A percentile compares a stretch with the other conserved stretches of the same genome.
Conservation (phyloP, 2,113 vertebrate genomes). For the Tursiops truncatus region DNA sequence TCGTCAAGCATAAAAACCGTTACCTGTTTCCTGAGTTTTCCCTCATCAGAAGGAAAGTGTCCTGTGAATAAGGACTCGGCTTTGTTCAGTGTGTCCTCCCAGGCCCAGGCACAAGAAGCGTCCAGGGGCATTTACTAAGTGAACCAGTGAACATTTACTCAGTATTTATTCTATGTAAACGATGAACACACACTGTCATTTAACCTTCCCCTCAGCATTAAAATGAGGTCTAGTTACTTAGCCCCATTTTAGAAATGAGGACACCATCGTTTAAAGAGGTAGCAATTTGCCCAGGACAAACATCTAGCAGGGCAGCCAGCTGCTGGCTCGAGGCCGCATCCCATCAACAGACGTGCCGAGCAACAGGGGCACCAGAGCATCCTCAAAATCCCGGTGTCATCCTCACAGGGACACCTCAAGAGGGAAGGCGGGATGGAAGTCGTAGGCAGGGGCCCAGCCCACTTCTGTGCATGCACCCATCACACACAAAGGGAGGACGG, state of each 20-base stretch:
- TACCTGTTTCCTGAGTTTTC: not conserved
- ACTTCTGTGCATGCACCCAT: not conserved
- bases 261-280: not conserved
- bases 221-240: not conserved
- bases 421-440: not conserved
- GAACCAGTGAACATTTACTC: not conserved
- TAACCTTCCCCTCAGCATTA: not conserved
- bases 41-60: not conserved
- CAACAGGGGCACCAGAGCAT: not conserved
- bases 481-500: not conserved
- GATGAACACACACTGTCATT: not conserved
- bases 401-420: not conserved
- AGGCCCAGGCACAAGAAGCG: fast-evolving
- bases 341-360: fast-evolving
- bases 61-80: not conserved
- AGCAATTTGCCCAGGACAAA: not conserved
- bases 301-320: not conserved
- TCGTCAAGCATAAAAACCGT: not conserved
- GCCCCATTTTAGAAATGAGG: not conserved
- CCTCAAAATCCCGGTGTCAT: not conserved
- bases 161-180: fast-evolving
- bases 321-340: not conserved
- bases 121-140: not conserved
- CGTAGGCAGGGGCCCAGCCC: not conserved
- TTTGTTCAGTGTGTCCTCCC: not conserved